Evolutionary conservation across 2,113 vertebrate genomes (phyloP).

Genomic region (Atherinomorus stipes): DNA sequence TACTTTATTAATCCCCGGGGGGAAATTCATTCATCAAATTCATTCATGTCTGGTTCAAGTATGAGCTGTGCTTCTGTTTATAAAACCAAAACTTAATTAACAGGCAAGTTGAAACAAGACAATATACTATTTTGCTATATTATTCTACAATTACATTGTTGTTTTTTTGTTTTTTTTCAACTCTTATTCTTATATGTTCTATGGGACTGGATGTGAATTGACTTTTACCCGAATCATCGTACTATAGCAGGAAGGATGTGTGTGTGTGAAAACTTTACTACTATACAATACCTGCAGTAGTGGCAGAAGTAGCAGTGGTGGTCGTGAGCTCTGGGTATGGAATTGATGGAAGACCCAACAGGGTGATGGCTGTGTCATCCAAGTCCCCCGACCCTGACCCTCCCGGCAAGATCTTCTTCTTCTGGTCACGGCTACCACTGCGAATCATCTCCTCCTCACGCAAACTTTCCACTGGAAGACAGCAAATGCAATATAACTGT

Average conservation of each 20-base stretch:
- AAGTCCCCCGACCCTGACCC: constrained; percentile 78
- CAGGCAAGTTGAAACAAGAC: no score
- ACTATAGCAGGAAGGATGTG: background rate
- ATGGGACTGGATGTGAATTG: background rate
- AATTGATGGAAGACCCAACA: constrained; percentile 70
- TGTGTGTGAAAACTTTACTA: background rate
- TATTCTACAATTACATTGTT: background rate
- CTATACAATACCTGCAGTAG: constrained; percentile 48
- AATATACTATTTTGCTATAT: background rate
- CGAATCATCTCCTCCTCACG: constrained; percentile 81
- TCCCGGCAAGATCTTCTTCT: constrained; percentile 70
- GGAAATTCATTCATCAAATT: no score
- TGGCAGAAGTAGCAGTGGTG: constrained; percentile 11
- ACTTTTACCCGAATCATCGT: background rate
- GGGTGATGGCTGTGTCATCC: constrained; percentile 70
- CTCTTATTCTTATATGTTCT: background rate
- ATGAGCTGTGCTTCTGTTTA: no score
- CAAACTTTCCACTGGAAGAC: constrained; percentile 70
- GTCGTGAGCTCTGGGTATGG: constrained; percentile 70
- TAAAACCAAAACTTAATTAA: no score
- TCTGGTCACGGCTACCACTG: constrained; percentile 75
- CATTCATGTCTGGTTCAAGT: no score
- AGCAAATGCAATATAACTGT: background rate
- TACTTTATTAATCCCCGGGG: no score
- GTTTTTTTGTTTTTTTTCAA: no score